These are phyloP conservation scores for Torymus texanus DNA, from an alignment of 2,888 invertebrate genomes.

Conservation along the genomic window DNA sequence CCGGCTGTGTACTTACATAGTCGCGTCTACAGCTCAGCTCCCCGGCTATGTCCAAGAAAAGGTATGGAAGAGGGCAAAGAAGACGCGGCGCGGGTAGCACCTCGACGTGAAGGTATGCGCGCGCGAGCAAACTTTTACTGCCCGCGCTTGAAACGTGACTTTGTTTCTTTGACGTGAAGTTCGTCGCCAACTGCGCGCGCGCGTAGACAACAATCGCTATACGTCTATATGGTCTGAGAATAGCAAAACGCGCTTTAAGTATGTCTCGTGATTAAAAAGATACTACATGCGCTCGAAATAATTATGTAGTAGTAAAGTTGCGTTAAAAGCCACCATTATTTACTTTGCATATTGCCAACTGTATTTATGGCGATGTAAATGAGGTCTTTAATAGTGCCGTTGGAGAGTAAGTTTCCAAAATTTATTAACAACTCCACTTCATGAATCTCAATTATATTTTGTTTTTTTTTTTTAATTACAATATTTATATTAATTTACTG, in stretches of 20 bases:
- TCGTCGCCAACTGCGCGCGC: background rate
- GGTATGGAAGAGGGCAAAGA: conserved; percentile 14
- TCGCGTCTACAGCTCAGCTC: background rate
- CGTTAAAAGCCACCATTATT: conserved; percentile 2
- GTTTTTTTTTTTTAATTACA: too few species aligned
- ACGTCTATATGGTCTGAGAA: background rate
- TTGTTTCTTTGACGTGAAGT: conserved; percentile 41
- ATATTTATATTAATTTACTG: too few species aligned
- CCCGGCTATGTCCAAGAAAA: conserved; percentile 30
- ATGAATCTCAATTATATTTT: too few species aligned
- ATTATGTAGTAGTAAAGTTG: conserved; percentile 27
- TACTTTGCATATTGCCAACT: background rate
- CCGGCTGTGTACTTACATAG: background rate
- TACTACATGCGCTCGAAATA: conserved; percentile 24
- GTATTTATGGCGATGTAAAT: too few species aligned
- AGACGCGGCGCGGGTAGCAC: conserved; percentile 13
- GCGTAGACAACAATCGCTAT: background rate
- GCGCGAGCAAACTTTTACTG: conserved; percentile 29
- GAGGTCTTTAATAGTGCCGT: too few species aligned
- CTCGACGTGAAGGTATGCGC: conserved; percentile 45
- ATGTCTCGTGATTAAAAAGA: conserved; percentile 25
- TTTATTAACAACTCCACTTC: too few species aligned
- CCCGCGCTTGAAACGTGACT: conserved; percentile 17
- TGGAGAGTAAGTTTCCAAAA: too few species aligned
- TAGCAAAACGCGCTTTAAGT: conserved; percentile 15